Conservation (phyloP, 2,797 vertebrate genomes). For the Cyclura pinguis region DNA sequence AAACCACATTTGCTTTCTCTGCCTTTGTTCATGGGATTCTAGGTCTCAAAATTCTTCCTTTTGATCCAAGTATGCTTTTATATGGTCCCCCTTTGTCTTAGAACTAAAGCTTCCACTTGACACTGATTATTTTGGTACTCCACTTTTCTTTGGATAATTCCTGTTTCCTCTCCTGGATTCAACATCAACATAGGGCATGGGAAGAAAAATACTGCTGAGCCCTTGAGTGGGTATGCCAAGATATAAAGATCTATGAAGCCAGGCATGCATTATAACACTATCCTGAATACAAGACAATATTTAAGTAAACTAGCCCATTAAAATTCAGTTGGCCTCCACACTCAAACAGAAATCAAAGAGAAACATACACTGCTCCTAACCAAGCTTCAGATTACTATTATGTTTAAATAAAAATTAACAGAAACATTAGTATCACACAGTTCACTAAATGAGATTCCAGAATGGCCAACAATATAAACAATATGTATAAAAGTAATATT, state of each 20-base stretch:
- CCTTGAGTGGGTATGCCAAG: not conserved
- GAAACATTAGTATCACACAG: not conserved
- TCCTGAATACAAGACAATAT: not conserved
- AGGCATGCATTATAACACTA: not conserved
- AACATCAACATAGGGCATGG: not conserved
- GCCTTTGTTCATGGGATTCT: not conserved
- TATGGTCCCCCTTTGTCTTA: not conserved
- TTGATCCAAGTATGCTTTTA: not conserved
- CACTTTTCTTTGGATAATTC: not conserved
- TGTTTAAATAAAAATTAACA: not conserved
- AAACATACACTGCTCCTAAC: not conserved
- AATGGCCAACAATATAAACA: not conserved
- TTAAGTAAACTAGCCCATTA: not conserved
- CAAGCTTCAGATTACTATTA: not conserved
- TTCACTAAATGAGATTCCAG: not conserved
- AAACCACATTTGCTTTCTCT: not conserved
- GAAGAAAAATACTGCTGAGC: not conserved
- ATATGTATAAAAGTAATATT: not conserved
- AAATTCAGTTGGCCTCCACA: not conserved
- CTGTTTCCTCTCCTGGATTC: not conserved
- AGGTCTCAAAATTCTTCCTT: not conserved
- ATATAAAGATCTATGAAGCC: not conserved
- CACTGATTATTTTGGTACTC: not conserved
- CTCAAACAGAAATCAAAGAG: not conserved
- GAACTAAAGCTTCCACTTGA: not conserved